phyloP scores from a whole-genome alignment of 2,113 vertebrate genomes.

The Phoenicopterus ruber region DNA sequence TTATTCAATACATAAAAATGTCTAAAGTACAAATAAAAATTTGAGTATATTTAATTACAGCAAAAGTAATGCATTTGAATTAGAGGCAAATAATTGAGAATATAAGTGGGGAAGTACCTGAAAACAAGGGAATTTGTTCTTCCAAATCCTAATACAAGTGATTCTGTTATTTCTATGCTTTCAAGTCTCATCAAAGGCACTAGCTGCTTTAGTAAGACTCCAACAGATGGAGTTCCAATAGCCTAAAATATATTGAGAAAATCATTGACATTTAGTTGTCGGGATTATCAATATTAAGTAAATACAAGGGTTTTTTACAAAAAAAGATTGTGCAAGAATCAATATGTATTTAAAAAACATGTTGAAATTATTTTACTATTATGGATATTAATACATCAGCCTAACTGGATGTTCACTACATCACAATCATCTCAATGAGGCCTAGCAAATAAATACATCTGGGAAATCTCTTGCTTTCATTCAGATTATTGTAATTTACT shows the following conservation, averaged over 20 bases:
- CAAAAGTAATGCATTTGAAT: background rate
- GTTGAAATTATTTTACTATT: background rate
- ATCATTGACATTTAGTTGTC: background rate
- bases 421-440: background rate
- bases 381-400: background rate
- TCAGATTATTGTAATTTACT: background rate
- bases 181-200: slow-evolving; percentile 98
- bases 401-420: background rate
- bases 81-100: background rate
- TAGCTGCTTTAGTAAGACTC: slow-evolving; percentile 92
- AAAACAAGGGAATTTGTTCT: slow-evolving; percentile 97
- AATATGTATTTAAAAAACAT: background rate
- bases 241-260: slow-evolving; percentile 77
- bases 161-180: slow-evolving; percentile 97
- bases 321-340: background rate
- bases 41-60: background rate
- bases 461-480: background rate
- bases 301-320: background rate
- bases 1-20: background rate
- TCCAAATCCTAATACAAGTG: slow-evolving; percentile 94
- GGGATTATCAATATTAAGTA: background rate
- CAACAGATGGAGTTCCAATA: slow-evolving; percentile 94
- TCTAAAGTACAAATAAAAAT: background rate
- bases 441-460: background rate
- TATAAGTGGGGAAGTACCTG: slow-evolving; percentile 80